Conservation (phyloP, 1,140 invertebrate species). For the Condylostylus longicornis region DNA sequence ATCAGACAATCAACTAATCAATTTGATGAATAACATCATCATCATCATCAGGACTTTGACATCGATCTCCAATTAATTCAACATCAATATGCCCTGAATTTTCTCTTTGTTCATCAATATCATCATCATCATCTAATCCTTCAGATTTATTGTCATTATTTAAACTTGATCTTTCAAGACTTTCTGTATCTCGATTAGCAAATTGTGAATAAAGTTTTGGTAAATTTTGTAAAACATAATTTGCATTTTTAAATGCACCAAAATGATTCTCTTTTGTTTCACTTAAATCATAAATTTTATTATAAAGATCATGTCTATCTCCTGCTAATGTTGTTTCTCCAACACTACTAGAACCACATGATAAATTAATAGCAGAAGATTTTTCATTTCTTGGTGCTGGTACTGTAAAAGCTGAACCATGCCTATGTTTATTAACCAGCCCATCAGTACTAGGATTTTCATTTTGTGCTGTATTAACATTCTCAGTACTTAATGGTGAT, state of each 20-base stretch:
- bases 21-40: no score
- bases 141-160: no score
- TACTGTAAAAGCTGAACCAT: slow-evolving; percentile 49
- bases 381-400: slow-evolving; percentile 32
- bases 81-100: no score
- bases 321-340: slow-evolving; percentile 1
- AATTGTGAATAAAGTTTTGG: slow-evolving; percentile 36
- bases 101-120: no score
- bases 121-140: no score
- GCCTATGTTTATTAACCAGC: slow-evolving; percentile 33
- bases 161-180: no score
- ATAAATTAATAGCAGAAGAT: background rate
- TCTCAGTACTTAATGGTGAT: slow-evolving; percentile 18
- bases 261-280: slow-evolving; percentile 30
- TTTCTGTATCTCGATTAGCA: slow-evolving; percentile 17
- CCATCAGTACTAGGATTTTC: slow-evolving; percentile 19
- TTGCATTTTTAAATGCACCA: slow-evolving; percentile 31
- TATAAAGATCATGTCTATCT: slow-evolving; percentile 28
- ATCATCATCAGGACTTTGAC: no score
- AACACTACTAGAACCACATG: background rate
- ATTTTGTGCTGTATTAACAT: slow-evolving; percentile 11
- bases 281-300: slow-evolving; percentile 28
- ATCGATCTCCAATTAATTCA: no score
- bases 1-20: no score
- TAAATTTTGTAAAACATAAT: slow-evolving; percentile 39